Evolutionary conservation across 2,888 invertebrate genomes (phyloP).

Genomic region (Drosophila stalkeri): DNA sequence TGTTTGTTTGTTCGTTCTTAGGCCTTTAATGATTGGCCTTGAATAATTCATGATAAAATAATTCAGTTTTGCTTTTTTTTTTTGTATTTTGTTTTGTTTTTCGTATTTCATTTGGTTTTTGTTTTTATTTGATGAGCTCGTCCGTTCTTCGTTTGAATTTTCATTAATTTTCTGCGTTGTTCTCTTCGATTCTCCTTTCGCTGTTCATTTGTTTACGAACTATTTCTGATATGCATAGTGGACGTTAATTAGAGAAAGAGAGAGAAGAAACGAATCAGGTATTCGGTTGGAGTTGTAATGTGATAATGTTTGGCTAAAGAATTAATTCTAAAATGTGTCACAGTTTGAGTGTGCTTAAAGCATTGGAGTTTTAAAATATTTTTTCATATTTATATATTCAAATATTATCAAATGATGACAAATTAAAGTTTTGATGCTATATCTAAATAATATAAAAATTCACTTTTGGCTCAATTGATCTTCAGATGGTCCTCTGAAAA

Average conservation of each 20-base stretch:
- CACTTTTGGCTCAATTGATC: too few relatives aligned
- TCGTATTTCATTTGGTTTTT: conserved; percentile 16
- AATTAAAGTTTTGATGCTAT: too few relatives aligned
- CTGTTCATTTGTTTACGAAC: conserved; percentile 72
- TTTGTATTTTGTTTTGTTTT: conserved; percentile 23
- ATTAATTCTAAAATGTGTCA: conserved; percentile 1
- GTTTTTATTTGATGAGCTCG: conserved; percentile 9
- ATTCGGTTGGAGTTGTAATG: conserved; percentile 24
- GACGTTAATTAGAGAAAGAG: conserved; percentile 18
- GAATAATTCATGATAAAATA: conserved; percentile 77
- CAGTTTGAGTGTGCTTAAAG: background rate
- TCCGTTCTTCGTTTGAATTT: conserved; percentile 39
- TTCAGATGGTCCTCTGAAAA: too few relatives aligned
- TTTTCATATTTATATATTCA: too few relatives aligned
- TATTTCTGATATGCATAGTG: conserved; percentile 45
- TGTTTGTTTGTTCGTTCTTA: conserved; percentile 16
- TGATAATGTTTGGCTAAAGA: conserved; percentile 20
- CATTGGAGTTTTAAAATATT: too few relatives aligned
- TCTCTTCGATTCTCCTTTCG: conserved; percentile 58
- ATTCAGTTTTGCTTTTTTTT: conserved; percentile 24
- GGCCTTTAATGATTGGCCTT: conserved; percentile 64
- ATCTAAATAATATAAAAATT: too few relatives aligned
- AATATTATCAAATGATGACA: too few relatives aligned
- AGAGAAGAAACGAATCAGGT: background rate
- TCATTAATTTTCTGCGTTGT: conserved; percentile 54